Percentiles rank a stretch among this genome's conserved stretches.
phyloP scores from a whole-genome alignment of 2,797 vertebrate species.

The Spheniscus humboldti region DNA sequence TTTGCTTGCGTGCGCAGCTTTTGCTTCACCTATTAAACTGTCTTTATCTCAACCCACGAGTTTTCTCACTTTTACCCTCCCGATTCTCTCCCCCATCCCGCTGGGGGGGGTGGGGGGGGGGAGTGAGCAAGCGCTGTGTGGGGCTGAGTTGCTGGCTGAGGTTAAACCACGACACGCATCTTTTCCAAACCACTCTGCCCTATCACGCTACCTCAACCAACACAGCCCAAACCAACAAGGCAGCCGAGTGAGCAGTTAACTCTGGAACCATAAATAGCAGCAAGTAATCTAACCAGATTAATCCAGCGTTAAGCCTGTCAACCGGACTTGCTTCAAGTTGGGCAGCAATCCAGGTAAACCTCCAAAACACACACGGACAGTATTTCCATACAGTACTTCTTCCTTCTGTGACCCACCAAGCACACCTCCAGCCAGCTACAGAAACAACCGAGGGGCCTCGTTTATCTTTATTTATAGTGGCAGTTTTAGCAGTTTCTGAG shows the following conservation, averaged over 20 bases:
- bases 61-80: too few species aligned
- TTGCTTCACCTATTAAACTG: too few species aligned
- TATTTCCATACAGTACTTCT: neutral
- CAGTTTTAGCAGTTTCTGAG: neutral
- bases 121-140: too few species aligned
- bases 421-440: neutral
- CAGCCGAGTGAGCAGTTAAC: neutral
- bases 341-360: neutral
- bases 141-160: too few species aligned
- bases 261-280: slow-evolving; percentile 24
- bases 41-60: too few species aligned
- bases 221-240: neutral
- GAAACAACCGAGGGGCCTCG: neutral
- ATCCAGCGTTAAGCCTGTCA: neutral
- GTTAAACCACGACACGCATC: neutral
- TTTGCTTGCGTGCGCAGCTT: too few species aligned
- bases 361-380: neutral
- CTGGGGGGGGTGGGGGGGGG: too few species aligned
- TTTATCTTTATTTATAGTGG: neutral
- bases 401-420: neutral
- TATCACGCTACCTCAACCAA: neutral
- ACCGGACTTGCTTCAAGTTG: neutral
- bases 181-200: neutral
- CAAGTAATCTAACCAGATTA: slow-evolving; percentile 29
- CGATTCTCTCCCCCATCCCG: too few species aligned